These are phyloP conservation scores for Tenualosa ilisha DNA, from an alignment of 2,797 vertebrate species.

Conservation along the genomic window DNA sequence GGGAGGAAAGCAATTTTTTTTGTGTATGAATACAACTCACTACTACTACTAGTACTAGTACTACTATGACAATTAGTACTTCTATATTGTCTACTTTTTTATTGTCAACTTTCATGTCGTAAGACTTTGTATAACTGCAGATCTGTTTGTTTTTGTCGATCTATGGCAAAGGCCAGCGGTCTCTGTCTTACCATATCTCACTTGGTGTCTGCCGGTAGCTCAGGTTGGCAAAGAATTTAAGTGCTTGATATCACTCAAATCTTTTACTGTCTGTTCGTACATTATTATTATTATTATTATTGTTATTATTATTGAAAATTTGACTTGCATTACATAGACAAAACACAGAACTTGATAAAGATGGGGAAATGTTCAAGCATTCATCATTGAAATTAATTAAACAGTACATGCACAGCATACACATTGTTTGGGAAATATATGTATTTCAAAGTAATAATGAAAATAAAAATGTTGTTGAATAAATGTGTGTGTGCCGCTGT, in stretches of 20 bases:
- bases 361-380: constrained; percentile 60
- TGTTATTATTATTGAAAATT: constrained; percentile 49
- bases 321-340: constrained; percentile 66
- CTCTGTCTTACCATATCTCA: constrained; percentile 53
- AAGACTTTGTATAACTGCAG: constrained; percentile 68
- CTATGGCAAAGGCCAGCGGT: constrained; percentile 47
- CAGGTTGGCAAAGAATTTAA: constrained; percentile 70
- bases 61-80: constrained; percentile 54
- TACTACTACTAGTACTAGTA: constrained; percentile 42
- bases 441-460: constrained; percentile 78
- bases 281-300: constrained; percentile 81
- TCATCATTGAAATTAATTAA: constrained; percentile 69
- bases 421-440: constrained; percentile 77
- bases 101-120: constrained; percentile 55
- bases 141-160: constrained; percentile 57
- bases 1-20: constrained; percentile 44
- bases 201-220: constrained; percentile 65
- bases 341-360: constrained; percentile 63
- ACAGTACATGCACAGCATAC: constrained; percentile 76
- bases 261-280: constrained; percentile 88
- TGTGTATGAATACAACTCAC: constrained; percentile 55
- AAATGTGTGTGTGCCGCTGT: neutral
- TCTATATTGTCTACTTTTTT: constrained; percentile 56
- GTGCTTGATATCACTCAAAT: constrained; percentile 84
- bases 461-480: constrained; percentile 64